These are phyloP conservation scores for Sclerurus mexicanus DNA, from an alignment of 2,113 vertebrate species.

Conservation along the genomic window DNA sequence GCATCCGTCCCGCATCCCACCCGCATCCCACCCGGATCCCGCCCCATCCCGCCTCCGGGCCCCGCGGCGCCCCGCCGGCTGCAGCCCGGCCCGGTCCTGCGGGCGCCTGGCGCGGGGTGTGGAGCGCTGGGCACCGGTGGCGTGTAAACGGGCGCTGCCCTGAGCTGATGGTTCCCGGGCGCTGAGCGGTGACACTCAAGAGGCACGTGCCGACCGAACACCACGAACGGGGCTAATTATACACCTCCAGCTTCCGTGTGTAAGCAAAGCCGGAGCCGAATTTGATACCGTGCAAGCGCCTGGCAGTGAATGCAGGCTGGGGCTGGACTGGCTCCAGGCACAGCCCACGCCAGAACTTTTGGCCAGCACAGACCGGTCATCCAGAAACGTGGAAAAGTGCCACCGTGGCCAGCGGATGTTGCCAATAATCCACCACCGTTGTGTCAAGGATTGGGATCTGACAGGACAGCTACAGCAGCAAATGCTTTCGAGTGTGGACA, in stretches of 20 bases:
- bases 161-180: neutral
- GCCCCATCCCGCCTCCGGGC: neutral
- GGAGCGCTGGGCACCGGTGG: neutral
- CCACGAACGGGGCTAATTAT: neutral
- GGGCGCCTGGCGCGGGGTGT: neutral
- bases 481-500: neutral
- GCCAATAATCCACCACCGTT: accelerated
- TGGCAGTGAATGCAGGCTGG: neutral
- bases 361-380: neutral
- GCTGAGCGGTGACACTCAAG: neutral
- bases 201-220: neutral
- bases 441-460: neutral
- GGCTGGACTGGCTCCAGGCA: neutral
- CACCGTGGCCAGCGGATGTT: accelerated
- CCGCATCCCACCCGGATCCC: neutral
- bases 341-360: neutral
- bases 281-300: neutral
- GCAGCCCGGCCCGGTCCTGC: neutral
- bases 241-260: neutral
- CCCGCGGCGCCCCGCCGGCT: neutral
- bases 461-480: neutral
- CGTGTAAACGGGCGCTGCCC: neutral
- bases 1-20: too few species aligned
- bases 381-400: neutral
- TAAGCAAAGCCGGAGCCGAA: neutral